Evolutionary conservation across 37 sponge, comb jelly and placozoan genomes (phyloP).

Genomic region (Ianthella basta): DNA sequence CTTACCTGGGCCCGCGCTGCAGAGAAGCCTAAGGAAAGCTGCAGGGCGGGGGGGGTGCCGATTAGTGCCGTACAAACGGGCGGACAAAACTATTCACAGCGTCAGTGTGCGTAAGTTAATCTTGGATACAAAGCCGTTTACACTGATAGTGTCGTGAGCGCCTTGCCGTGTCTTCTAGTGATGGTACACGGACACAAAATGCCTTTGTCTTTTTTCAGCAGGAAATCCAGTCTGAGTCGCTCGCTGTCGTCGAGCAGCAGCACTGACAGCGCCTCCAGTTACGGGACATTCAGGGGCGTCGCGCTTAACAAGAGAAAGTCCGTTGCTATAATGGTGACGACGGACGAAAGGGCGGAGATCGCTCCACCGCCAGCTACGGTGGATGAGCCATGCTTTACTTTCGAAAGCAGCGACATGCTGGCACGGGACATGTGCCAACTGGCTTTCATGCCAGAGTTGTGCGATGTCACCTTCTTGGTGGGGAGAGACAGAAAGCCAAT

Average conservation of each 20-base stretch:
- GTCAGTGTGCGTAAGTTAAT: not conserved
- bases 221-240: not conserved
- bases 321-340: slow-evolving; percentile 15
- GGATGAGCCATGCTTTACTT: slow-evolving; percentile 34
- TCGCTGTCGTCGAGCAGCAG: not conserved
- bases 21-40: too few relatives aligned
- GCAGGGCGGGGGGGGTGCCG: not conserved
- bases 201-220: slow-evolving; percentile 20
- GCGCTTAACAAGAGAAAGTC: not conserved
- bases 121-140: not conserved
- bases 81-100: slow-evolving; percentile 4
- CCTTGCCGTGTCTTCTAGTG: too few relatives aligned
- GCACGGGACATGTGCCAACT: slow-evolving; percentile 76
- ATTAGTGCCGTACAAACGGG: not conserved
- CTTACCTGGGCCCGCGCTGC: too few relatives aligned
- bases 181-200: slow-evolving; percentile 20
- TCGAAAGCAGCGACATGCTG: slow-evolving; percentile 64
- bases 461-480: slow-evolving; percentile 94
- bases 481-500: slow-evolving; percentile 89
- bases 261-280: not conserved
- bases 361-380: not conserved
- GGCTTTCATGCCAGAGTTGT: slow-evolving; percentile 88
- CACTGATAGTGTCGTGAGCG: not conserved
- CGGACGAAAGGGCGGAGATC: not conserved
- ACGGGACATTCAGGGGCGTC: not conserved